Evolutionary conservation across 2,797 vertebrate genomes (phyloP), one percentile per base, ranked within the genome.

Genomic region (Channa striata): DNA sequence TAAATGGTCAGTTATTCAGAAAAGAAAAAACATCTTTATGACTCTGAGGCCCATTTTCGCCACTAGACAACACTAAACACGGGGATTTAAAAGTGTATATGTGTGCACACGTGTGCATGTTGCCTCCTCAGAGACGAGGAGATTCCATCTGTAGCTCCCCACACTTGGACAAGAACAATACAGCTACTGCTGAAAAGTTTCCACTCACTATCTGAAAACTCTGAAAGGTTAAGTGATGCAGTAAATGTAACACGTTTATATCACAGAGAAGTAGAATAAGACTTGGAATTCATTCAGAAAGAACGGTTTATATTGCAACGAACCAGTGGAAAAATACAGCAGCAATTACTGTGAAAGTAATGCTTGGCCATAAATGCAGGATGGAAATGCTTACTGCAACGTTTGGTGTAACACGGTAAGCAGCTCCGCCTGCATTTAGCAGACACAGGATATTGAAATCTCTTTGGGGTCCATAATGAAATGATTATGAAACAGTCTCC

Each of bases 381-480:
- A 69, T 90, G 78, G 87, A 86, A 90, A 82, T 85, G 81, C 84
- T 92, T 82, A 88, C 81, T 64, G 56, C 76, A 81, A 73, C 48
- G 19, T 53, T 89, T 69, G 62, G 87, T 81, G 80, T 86, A 87
- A 87, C 81, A 89, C 75, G 30, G 81, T 87, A 84, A 88, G 78
- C 79, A 77, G 59, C 68, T 59, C 59, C 39, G 72, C 73, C 73
- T 82, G 78, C 46, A 37, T 47, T 40, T 16, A 48, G 21, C 47
- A 44, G 69, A 81, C 40, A 74, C 66, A 77, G 75, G 79, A 88
- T 87, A 89, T 69, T 85, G 83, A 90, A 81, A 86, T 87, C 59
- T 79, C 77, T 83, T 60, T 64, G 49, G 76, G 68, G 73, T 80
- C 77, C 90, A 91, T 71, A 33, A 78, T 84, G 79, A 78, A 84